Conservation (phyloP, 2,888 invertebrate genomes). For the Nemurella pictetii region DNA sequence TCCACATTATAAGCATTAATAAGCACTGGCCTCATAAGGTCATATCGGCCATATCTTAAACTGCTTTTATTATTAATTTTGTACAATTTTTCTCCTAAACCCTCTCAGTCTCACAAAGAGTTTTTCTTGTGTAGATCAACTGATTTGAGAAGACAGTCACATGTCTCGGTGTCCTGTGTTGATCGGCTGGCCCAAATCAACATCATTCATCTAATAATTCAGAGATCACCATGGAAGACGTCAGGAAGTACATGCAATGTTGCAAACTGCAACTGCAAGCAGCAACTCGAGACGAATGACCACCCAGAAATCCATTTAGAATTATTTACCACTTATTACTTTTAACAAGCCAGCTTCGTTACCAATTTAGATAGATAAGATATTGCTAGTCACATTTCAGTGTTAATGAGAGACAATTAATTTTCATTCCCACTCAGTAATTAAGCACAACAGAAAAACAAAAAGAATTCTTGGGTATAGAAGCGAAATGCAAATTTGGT, state of each 20-base stretch:
- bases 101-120: no score
- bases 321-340: no score
- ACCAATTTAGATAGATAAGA: not conserved
- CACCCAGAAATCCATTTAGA: constrained; percentile 12
- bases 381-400: not conserved
- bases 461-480: not conserved
- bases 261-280: not conserved
- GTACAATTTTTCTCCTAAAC: no score
- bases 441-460: not conserved
- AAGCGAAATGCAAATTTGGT: not conserved
- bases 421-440: not conserved
- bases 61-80: no score
- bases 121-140: no score
- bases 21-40: no score
- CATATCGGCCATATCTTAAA: no score
- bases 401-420: not conserved
- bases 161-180: not conserved
- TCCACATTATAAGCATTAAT: no score
- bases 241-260: not conserved
- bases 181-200: not conserved
- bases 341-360: not conserved
- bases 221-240: not conserved
- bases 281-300: not conserved
- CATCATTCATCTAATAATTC: not conserved
- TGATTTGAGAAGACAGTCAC: not conserved